These are phyloP conservation scores for Zonitis immaculata DNA, from an alignment of 2,888 invertebrate genomes.

Conservation along the genomic window DNA sequence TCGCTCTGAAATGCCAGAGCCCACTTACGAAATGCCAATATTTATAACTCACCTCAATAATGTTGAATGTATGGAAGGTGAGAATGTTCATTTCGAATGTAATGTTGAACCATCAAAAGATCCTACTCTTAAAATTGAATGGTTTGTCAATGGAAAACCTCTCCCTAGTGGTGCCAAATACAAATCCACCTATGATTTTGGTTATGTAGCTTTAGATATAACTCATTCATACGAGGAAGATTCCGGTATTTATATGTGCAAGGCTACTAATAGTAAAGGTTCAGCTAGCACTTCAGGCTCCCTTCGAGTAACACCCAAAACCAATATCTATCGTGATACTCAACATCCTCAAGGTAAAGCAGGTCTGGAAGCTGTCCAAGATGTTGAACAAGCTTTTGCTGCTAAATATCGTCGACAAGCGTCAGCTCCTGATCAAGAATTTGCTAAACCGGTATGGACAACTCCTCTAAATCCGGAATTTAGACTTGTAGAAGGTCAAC, in stretches of 20 bases:
- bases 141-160: slow-evolving; percentile 92
- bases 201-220: slow-evolving; percentile 88
- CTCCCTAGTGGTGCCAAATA: slow-evolving; percentile 85
- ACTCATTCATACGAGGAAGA: slow-evolving; percentile 85
- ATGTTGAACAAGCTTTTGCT: slow-evolving; percentile 78
- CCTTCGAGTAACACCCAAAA: slow-evolving; percentile 75
- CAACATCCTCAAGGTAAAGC: slow-evolving; percentile 93
- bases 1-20: slow-evolving; percentile 67
- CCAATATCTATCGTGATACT: slow-evolving; percentile 78
- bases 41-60: slow-evolving; percentile 90
- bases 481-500: slow-evolving; percentile 74
- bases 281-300: slow-evolving; percentile 88
- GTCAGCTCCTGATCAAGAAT: slow-evolving; percentile 69
- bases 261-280: slow-evolving; percentile 83
- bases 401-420: slow-evolving; percentile 66
- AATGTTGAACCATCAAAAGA: slow-evolving; percentile 89
- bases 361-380: slow-evolving; percentile 83
- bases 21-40: slow-evolving; percentile 77
- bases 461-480: slow-evolving; percentile 78
- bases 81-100: slow-evolving; percentile 86
- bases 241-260: slow-evolving; percentile 87
- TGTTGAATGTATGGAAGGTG: slow-evolving; percentile 81
- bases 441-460: slow-evolving; percentile 81
- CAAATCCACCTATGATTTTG: slow-evolving; percentile 92
- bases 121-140: slow-evolving; percentile 86